A percentile compares a stretch with the other conserved stretches of the same genome.
Conservation (phyloP, 1,140 invertebrate species). For the Frieseomelitta varia region DNA sequence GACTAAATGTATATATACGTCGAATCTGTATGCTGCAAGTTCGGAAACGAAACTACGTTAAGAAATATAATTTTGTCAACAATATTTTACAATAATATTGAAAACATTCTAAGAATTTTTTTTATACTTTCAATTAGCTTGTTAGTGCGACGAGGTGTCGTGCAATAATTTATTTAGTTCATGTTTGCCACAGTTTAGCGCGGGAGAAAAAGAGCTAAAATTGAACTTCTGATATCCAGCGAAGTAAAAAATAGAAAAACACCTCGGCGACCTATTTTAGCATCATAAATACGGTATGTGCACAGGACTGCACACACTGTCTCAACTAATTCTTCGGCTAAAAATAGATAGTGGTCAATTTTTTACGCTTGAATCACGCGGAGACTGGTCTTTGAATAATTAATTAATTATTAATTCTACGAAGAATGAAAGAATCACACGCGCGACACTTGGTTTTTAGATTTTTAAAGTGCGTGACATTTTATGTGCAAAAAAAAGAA, state of each 20-base stretch:
- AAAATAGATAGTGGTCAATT: neutral
- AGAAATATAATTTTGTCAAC: constrained; percentile 9
- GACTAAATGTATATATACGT: neutral
- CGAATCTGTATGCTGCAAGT: neutral
- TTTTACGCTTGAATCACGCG: no score
- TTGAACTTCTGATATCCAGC: neutral
- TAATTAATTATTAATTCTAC: neutral
- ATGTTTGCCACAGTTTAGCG: constrained; percentile 4
- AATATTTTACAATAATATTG: neutral
- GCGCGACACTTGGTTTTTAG: neutral
- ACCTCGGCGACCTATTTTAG: constrained; percentile 26
- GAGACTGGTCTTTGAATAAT: neutral
- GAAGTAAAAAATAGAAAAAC: constrained; percentile 35
- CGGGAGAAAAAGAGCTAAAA: constrained; percentile 7
- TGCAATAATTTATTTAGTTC: neutral
- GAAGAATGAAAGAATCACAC: neutral
- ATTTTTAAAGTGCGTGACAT: neutral
- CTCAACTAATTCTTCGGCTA: neutral
- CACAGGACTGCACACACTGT: neutral
- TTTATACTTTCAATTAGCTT: neutral
- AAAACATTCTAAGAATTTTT: neutral
- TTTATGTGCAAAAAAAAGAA: neutral
- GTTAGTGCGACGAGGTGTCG: neutral
- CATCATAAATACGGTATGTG: constrained; percentile 29
- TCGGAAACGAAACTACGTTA: neutral